Percentiles rank a stretch among this genome's conserved stretches.
Evolutionary conservation across 2,888 invertebrate species (phyloP).

Genomic region (Ectobius pallidus): DNA sequence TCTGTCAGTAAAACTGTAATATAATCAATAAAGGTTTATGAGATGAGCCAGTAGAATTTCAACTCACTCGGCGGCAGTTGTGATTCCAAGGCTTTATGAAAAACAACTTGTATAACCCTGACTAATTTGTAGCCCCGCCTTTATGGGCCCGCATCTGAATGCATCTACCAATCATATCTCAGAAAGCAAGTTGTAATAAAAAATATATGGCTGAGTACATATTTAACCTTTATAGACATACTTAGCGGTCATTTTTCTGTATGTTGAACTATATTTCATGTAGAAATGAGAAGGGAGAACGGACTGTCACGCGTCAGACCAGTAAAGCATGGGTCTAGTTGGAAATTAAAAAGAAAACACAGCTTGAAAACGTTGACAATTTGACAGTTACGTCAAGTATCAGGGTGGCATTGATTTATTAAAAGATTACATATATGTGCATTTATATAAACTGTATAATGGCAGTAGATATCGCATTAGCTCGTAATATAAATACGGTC

Average conservation of each 20-base stretch:
- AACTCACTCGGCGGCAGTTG: too few relatives aligned
- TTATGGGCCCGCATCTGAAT: not conserved
- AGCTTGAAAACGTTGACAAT: slow-evolving; percentile 10
- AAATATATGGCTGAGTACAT: not conserved
- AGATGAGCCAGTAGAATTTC: too few relatives aligned
- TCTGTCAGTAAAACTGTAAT: too few relatives aligned
- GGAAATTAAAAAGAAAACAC: not conserved
- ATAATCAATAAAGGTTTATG: too few relatives aligned
- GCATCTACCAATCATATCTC: not conserved
- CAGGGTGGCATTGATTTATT: slow-evolving; percentile 23
- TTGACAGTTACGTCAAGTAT: slow-evolving; percentile 26
- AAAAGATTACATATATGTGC: not conserved
- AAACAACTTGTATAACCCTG: too few relatives aligned
- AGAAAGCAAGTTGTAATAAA: not conserved
- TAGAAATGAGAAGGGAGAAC: not conserved
- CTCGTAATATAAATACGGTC: slow-evolving; percentile 17
- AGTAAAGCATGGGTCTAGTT: not conserved
- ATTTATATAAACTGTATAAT: not conserved
- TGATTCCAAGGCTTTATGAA: too few relatives aligned
- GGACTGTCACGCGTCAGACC: slow-evolving; percentile 4
- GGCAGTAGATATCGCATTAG: slow-evolving; percentile 12
- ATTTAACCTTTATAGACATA: not conserved
- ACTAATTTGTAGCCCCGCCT: not conserved
- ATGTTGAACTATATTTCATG: slow-evolving; percentile 21
- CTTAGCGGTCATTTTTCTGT: slow-evolving; percentile 8